Percentiles rank a stretch among this genome's conserved stretches.
phyloP scores from a whole-genome alignment of 2,797 vertebrate species.

The Phyllotis vaccarum region DNA sequence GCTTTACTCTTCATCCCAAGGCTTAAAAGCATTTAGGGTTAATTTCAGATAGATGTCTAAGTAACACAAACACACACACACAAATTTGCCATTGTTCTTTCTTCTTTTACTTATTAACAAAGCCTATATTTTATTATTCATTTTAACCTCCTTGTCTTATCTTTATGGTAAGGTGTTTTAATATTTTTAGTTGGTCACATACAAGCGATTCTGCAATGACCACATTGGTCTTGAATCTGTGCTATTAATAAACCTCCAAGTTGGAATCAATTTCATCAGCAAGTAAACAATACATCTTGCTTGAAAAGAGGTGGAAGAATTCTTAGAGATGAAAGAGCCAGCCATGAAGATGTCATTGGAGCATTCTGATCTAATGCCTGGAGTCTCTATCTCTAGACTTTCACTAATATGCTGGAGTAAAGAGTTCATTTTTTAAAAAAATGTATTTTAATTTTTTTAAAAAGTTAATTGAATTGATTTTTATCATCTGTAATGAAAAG shows the following conservation, averaged over 20 bases:
- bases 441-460: neutral
- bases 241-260: constrained; percentile 77
- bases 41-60: constrained; percentile 66
- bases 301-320: neutral
- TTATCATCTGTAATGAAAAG: neutral
- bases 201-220: constrained; percentile 62
- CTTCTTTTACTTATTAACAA: neutral
- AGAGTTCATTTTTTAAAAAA: neutral
- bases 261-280: constrained; percentile 78
- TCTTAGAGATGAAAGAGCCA: neutral
- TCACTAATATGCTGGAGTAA: neutral
- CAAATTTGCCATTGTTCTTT: constrained; percentile 25
- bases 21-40: constrained; percentile 67
- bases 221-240: constrained; percentile 60
- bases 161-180: constrained; percentile 54
- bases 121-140: constrained; percentile 41
- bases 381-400: neutral
- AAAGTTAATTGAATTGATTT: neutral
- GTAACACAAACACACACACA: neutral
- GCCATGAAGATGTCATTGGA: neutral
- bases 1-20: constrained; percentile 69
- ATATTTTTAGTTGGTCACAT: constrained; percentile 69
- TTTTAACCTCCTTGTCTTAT: constrained; percentile 27
- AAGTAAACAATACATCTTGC: constrained; percentile 71
- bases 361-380: neutral